Base-by-base conservation (phyloP, 2,113 vertebrate species). In the Cyanocitta stelleri region DNA sequence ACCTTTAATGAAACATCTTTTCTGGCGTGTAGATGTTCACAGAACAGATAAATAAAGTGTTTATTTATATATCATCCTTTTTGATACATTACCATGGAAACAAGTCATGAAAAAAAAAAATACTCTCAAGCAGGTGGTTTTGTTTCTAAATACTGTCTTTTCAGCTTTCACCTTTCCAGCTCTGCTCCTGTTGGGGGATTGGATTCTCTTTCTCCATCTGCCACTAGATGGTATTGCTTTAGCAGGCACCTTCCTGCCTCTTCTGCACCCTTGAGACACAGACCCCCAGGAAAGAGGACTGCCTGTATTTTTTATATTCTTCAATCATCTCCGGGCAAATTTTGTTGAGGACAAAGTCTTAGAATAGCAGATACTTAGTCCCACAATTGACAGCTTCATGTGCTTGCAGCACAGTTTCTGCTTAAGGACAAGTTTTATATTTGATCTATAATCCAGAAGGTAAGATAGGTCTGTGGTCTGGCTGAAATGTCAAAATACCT, bases 211-310 rank as follows among this genome's bases (percentile, higher is more conserved):
- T 85, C 59, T 95, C 51, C 59, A 55, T 78, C 89, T 85, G 72
- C 91, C 82, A 49, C 91, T 96, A 94, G 93, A 87, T 91, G 87
- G 93, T 91, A 94, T 85, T 76, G 62, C 82, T 91, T 76, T 74
- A 90, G 76, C 72, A 55, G 51, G 32, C 54, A 56, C 85, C 13
- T 83, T 85, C 44, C 43, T 7, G 3, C 27, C 62, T 37, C 71
- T 69, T 69, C 58, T 13, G 51, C 71, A 48, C 55, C 54, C 75
- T 61, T 26, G 79, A 26, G 62, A 49, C 18, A 49, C 46, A 79
- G 86, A 49, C 15, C 48, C 39, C 16, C 26, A 35, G 17, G 33
- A 62, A 46, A 48, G n/a, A 27, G 23, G 24, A 8, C 49, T 44
- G 46, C 27, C 33, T 72, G 33, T 49, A 35, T 23, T 49, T 71